Evolutionary conservation across 2,888 invertebrate genomes (phyloP), one percentile per base, ranked within the genome.

Genomic region (Orthosia incerta): DNA sequence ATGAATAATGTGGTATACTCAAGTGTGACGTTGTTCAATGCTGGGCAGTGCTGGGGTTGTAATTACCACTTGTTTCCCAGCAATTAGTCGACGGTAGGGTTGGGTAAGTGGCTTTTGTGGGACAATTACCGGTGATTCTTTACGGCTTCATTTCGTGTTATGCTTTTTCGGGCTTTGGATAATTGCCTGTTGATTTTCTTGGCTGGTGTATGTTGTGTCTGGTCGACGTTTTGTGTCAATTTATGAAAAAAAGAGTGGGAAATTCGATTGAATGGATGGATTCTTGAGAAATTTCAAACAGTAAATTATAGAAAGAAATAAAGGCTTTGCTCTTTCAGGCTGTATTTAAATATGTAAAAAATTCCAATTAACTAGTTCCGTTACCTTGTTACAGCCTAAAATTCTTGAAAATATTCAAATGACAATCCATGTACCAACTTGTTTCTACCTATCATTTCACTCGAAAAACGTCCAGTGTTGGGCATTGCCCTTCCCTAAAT

Each of bases 1-100:
- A 76, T 89, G 87, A 90, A 88, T 91, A 87, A 90, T 89, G 82
- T 79, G 63, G 62, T 67, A 71, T 77, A 76, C 69, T 71, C 76
- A 77, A 70, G 72, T 83, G 83, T 83, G 78, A 79, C 78, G 76
- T 69, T 46, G 72, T 70, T 78, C 76, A 77, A 59, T 55, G 57
- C 65, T 84, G 60, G 71, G 48, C 71, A 70, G 65, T 56, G 55
- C 64, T 85, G 59, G 71, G 50, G 69, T 68, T 62, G 80, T 87
- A 87, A 87, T 90, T 87, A 85, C 79, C 65, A 62, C 61, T 76
- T 71, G 78, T 82, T 83, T 85, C 79, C 76, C 82, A 76, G 77
- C 68, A 86, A 86, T 88, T 86, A 85, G 60, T 70, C n/a, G 18
- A 56, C 0, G 5, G 13, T 56, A 83, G 80, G 84, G 75, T 57